Evolutionary conservation across 35 echinoderm and acorn worm genomes (phyloP).

Genomic region (Apostichopus japonicus): DNA sequence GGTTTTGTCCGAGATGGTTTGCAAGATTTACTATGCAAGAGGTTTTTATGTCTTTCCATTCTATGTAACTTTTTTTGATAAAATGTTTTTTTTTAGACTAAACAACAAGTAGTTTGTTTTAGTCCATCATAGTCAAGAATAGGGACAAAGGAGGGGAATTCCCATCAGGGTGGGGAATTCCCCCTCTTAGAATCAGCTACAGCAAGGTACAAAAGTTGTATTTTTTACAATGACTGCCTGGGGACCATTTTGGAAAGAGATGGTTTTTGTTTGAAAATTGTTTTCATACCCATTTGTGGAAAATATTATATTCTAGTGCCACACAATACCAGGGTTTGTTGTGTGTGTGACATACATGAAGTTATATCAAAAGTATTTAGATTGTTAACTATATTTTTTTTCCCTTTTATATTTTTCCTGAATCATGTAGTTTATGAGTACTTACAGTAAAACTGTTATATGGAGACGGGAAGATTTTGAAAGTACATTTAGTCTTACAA

Average conservation of each 20-base stretch:
- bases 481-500: neutral
- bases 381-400: too few relatives aligned
- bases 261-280: neutral
- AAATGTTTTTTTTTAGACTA: too few relatives aligned
- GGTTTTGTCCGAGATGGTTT: too few relatives aligned
- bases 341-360: neutral
- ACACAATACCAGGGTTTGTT: neutral
- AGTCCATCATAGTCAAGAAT: too few relatives aligned
- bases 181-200: neutral
- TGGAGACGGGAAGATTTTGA: neutral
- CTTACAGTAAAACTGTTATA: neutral
- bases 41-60: too few relatives aligned
- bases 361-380: too few relatives aligned
- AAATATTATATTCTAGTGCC: neutral
- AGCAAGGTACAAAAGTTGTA: conserved; percentile 29
- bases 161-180: conserved; percentile 1
- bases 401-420: neutral
- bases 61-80: too few relatives aligned
- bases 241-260: neutral
- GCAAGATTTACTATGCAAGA: too few relatives aligned
- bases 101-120: too few relatives aligned
- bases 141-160: neutral
- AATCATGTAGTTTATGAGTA: neutral
- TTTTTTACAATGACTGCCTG: conserved; percentile 39
- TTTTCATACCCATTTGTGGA: neutral